Base-by-base conservation (phyloP, 64 coral and sea anemone genomes). In the Catalaphyllia jardinei region DNA sequence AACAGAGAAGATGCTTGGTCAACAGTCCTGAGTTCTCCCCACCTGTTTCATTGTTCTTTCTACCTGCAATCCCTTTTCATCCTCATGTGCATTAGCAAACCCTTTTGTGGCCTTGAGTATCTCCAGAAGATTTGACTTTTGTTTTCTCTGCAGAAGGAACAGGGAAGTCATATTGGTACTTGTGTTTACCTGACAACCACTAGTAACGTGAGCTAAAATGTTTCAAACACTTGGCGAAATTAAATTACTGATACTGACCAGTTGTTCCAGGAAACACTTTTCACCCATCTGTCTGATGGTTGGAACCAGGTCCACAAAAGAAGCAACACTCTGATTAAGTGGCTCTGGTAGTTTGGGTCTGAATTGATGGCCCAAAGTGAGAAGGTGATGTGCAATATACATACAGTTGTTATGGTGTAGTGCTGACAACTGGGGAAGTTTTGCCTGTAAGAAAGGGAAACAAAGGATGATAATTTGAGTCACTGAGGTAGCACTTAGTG, bases 331-430 rank as follows among this genome's bases (percentile, higher is more conserved):
- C 72, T 90, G 87, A 75, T 95, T 93, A 18, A 99, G 85, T 3
- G 97, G 97, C 24, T 95, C 97, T 46, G 97, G 97, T 62, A 99
- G 67, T 84, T 91, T 94, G 25, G 78, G 72, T 61, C 90, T 89
- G 88, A 99, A 99, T 74, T 99, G 97, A 63, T 99, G 97, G 15
- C 97, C 97, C 25, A 95, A 74, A 8, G 97, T 99, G 11, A 99
- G 76, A 25, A 99, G 91, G 51, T 95, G 91, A 87, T 99, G 97
- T 22, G 93, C 83, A 57, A 99, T 95, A 51, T 91, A 99, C 97
- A 99, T 99, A 62, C 97, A 99, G 88, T 99, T 99, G 88, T 99
- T 99, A 49, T 99, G 94, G 17, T 99, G 93, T 11, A 99, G 60
- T 25, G 97, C 97, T 20, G 97, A 87, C 13, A 95, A 87, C 85